phyloP scores from a whole-genome alignment of 2,888 invertebrate genomes.

The Xestoiulus laeticollis region DNA sequence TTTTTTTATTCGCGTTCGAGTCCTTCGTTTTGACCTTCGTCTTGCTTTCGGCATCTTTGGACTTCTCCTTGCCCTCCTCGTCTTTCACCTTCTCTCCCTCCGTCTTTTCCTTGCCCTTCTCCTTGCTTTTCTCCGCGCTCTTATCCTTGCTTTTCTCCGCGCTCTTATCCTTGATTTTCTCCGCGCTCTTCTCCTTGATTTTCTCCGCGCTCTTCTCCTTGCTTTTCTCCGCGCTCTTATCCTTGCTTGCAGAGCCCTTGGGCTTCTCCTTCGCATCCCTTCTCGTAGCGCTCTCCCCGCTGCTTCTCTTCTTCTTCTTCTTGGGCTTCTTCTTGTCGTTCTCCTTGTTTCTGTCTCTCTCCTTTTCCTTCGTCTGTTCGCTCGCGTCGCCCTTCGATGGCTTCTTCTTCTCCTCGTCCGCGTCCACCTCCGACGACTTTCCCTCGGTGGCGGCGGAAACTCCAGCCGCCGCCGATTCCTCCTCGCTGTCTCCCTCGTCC shows the following conservation, averaged over 20 bases:
- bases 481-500: slow-evolving; percentile 56
- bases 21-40: slow-evolving; percentile 54
- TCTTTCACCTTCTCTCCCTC: not conserved
- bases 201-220: slow-evolving; percentile 48
- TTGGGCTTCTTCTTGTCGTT: slow-evolving; percentile 58
- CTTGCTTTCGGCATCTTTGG: not conserved
- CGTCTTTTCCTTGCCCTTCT: too few species aligned
- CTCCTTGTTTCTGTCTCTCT: slow-evolving; percentile 58
- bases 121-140: too few species aligned
- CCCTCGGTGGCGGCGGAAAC: slow-evolving; percentile 60
- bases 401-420: slow-evolving; percentile 57
- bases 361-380: slow-evolving; percentile 46
- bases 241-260: not conserved
- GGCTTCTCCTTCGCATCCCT: slow-evolving; percentile 54
- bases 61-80: not conserved
- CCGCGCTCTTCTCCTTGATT: too few species aligned
- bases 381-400: not conserved
- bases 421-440: slow-evolving; percentile 57
- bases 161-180: not conserved
- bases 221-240: not conserved
- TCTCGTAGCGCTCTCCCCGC: slow-evolving; percentile 59
- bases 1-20: slow-evolving; percentile 9
- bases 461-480: not conserved
- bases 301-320: slow-evolving; percentile 58
- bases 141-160: slow-evolving; percentile 46